Evolutionary conservation across 2,797 vertebrate species (phyloP).

Genomic region (Scolopax rusticola): DNA sequence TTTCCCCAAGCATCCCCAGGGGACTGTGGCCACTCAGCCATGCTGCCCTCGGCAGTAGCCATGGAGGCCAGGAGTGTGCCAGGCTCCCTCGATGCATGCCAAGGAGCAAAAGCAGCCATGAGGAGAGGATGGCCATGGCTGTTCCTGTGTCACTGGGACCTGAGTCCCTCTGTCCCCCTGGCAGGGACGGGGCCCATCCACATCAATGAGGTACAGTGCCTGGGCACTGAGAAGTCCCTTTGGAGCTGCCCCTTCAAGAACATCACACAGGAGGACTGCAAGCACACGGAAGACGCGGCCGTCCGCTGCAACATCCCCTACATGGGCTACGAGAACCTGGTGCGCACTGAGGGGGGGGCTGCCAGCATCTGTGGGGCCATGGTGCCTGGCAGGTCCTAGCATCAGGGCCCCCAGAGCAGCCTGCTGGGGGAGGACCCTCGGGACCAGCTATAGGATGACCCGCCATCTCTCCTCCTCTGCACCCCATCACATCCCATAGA

Average conservation of each 20-base stretch:
- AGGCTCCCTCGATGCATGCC: rapidly evolving
- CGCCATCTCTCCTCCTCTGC: neutral
- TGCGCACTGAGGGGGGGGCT: conserved; percentile 72
- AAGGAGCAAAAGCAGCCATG: neutral
- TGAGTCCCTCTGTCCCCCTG: neutral
- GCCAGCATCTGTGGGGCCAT: rapidly evolving
- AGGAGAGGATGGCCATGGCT: neutral
- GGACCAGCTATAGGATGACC: rapidly evolving
- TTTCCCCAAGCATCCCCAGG: neutral
- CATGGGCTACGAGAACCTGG: conserved; percentile 91
- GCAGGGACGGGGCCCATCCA: conserved; percentile 93
- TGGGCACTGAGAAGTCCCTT: conserved; percentile 88
- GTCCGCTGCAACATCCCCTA: conserved; percentile 92
- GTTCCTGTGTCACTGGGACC: neutral
- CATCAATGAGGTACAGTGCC: conserved; percentile 92
- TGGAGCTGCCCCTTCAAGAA: conserved; percentile 92
- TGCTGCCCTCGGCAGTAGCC: neutral
- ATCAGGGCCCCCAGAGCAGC: rapidly evolving
- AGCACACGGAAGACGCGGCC: conserved; percentile 88
- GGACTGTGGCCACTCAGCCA: rapidly evolving
- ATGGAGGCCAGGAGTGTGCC: rapidly evolving
- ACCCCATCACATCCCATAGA: neutral
- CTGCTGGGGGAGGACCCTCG: neutral
- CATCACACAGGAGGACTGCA: conserved; percentile 92
- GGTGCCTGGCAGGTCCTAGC: rapidly evolving